Conservation (phyloP, 2,797 vertebrate genomes). For the Urosaurus nigricauda region DNA sequence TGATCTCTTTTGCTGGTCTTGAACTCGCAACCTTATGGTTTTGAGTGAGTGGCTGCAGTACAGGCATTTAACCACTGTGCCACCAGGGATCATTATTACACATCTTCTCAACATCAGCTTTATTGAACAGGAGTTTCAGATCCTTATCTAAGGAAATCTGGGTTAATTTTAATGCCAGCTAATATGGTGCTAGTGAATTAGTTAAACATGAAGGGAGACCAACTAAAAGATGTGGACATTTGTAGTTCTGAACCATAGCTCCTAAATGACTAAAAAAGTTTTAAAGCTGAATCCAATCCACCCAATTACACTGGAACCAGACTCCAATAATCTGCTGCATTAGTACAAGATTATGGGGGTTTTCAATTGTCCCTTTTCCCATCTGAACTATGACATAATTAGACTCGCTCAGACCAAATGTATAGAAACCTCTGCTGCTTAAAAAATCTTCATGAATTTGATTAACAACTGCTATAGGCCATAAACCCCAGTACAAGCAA, state of each 20-base stretch:
- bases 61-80: too few species aligned
- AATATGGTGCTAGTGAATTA: neutral
- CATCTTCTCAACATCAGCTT: neutral
- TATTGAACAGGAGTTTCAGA: neutral
- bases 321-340: neutral
- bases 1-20: too few species aligned
- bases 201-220: too few species aligned
- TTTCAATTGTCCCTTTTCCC: neutral
- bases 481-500: slow-evolving; percentile 12
- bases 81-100: neutral
- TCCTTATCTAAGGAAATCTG: neutral
- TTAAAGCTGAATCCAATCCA: too few species aligned
- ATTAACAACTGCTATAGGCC: slow-evolving; percentile 3
- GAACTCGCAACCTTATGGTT: too few species aligned
- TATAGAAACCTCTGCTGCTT: neutral
- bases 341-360: neutral
- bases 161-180: neutral
- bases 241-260: neutral
- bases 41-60: too few species aligned
- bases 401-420: neutral
- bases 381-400: neutral
- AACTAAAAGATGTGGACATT: neutral
- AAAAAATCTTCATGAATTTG: slow-evolving; percentile 18
- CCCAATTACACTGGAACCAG: neutral
- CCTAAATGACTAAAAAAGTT: neutral